phyloP scores from a whole-genome alignment of 2,888 invertebrate species.

The Limulus polyphemus region DNA sequence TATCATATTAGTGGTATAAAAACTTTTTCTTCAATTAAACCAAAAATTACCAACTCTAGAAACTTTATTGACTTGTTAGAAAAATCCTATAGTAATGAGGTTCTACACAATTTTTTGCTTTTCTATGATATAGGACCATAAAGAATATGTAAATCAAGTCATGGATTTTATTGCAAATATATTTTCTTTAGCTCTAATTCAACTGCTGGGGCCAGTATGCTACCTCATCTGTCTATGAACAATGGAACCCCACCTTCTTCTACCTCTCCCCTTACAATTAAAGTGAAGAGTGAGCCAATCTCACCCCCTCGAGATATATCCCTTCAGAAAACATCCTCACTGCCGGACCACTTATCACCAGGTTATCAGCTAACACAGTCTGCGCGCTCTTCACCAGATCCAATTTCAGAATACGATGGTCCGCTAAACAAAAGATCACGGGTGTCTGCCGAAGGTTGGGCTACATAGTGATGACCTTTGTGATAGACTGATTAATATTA shows the following conservation, averaged over 20 bases:
- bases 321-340: constrained; percentile 43
- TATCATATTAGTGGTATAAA: no score
- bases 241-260: constrained; percentile 29
- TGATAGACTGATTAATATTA: no score
- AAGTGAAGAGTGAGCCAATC: constrained; percentile 89
- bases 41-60: no score
- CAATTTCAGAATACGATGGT: constrained; percentile 35
- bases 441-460: constrained; percentile 68
- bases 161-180: neutral
- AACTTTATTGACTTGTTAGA: no score
- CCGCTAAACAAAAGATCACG: constrained; percentile 63
- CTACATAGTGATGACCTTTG: constrained; percentile 31
- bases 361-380: constrained; percentile 51
- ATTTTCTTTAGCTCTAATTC: constrained; percentile 7
- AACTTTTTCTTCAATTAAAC: no score
- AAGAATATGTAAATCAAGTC: no score
- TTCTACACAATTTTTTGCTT: no score
- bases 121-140: no score
- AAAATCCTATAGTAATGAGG: no score
- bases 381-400: constrained; percentile 42
- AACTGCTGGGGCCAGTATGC: constrained; percentile 11
- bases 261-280: constrained; percentile 61
- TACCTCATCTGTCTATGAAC: constrained; percentile 29
- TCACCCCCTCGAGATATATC: constrained; percentile 74
- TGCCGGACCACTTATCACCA: constrained; percentile 33